These are phyloP conservation scores for Atta colombica DNA, from an alignment of 1,140 invertebrate genomes.

Conservation along the genomic window DNA sequence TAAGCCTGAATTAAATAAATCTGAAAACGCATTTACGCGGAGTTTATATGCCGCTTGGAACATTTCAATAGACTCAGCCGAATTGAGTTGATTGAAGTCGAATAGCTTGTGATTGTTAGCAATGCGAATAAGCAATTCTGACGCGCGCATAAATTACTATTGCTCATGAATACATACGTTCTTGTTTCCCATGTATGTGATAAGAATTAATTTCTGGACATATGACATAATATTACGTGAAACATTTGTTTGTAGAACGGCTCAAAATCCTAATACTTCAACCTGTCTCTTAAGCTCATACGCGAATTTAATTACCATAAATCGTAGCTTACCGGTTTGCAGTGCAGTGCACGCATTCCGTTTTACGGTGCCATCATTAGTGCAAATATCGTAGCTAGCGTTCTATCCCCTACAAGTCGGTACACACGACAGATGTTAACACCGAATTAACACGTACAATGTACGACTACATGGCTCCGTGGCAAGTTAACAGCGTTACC, in stretches of 20 bases:
- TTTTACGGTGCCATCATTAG: conserved; percentile 61
- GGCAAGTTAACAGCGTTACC: conserved; percentile 71
- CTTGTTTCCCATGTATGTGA: conserved; percentile 3
- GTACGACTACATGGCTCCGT: conserved; percentile 34
- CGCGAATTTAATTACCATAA: conserved; percentile 55
- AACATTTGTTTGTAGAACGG: background rate
- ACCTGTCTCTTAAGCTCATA: background rate
- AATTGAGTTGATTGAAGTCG: conserved; percentile 45
- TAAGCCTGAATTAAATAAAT: conserved; percentile 39
- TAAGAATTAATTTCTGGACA: conserved; percentile 34
- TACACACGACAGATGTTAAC: conserved; percentile 71
- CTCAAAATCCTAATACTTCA: background rate
- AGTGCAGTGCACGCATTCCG: conserved; percentile 4
- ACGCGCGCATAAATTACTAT: conserved; percentile 40
- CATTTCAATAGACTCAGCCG: conserved; percentile 32
- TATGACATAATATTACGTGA: background rate
- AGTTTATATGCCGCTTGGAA: conserved; percentile 10
- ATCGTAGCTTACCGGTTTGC: conserved; percentile 32
- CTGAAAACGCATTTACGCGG: conserved; percentile 14
- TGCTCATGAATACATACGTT: background rate
- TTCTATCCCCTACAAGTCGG: conserved; percentile 48
- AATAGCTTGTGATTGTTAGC: conserved; percentile 48
- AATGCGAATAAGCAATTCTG: conserved; percentile 21
- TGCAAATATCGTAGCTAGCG: conserved; percentile 51
- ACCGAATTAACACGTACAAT: conserved; percentile 69